These are phyloP conservation scores for Craniophora ligustri DNA, from an alignment of 2,888 invertebrate species.

Conservation along the genomic window DNA sequence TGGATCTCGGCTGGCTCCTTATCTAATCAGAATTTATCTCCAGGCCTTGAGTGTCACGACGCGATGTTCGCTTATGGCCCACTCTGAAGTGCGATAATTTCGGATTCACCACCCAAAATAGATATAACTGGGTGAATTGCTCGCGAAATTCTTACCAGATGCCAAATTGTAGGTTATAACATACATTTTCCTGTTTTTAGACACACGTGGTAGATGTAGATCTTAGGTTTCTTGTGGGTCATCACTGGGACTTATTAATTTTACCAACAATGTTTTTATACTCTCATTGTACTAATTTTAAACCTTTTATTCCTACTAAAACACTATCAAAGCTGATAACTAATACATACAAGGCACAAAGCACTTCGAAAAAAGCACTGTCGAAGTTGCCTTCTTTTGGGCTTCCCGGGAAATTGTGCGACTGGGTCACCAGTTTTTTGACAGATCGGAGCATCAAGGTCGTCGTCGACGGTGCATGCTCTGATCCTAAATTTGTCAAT, in stretches of 20 bases:
- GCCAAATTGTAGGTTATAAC: slow-evolving; percentile 22
- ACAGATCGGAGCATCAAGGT: too few relatives aligned
- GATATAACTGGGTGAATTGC: slow-evolving; percentile 35
- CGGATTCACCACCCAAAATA: slow-evolving; percentile 51
- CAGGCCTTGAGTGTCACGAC: slow-evolving; percentile 58
- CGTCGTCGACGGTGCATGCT: too few relatives aligned
- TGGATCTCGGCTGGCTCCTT: slow-evolving; percentile 50
- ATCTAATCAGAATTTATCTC: slow-evolving; percentile 65
- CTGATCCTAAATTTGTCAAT: too few relatives aligned
- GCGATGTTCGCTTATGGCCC: slow-evolving; percentile 35
- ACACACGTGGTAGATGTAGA: too few relatives aligned
- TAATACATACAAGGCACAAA: too few relatives aligned
- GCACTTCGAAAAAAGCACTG: too few relatives aligned
- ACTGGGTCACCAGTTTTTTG: too few relatives aligned
- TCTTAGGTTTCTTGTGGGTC: background rate
- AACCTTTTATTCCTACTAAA: too few relatives aligned
- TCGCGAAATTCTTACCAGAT: slow-evolving; percentile 15
- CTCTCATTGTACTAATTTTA: background rate
- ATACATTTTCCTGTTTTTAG: slow-evolving; percentile 4
- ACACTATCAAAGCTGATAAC: too few relatives aligned
- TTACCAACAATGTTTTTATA: background rate
- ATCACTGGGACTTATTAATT: background rate
- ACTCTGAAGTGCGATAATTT: slow-evolving; percentile 43
- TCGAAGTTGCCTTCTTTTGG: too few relatives aligned
- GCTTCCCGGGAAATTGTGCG: too few relatives aligned